These are phyloP conservation scores for Tichodroma muraria DNA, from an alignment of 2,113 vertebrate species.

Conservation along the genomic window DNA sequence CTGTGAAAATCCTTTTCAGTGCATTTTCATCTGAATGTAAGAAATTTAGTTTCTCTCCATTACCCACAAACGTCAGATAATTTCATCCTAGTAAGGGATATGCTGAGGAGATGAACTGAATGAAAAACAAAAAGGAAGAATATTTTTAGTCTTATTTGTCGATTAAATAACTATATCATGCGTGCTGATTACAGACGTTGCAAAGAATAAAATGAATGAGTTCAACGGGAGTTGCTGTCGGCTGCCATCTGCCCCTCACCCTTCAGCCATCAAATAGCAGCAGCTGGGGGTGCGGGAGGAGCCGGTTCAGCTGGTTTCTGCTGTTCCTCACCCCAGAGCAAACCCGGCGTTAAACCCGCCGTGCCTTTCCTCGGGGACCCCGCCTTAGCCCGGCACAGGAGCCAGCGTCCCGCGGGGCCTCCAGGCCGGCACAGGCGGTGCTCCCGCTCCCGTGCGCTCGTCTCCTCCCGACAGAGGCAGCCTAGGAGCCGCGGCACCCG, in stretches of 20 bases:
- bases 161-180: neutral
- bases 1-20: neutral
- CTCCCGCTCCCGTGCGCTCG: neutral
- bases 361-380: too few relatives aligned
- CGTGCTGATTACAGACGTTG: rapidly evolving
- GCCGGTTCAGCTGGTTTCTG: neutral
- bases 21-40: neutral
- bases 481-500: too few relatives aligned
- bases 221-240: neutral
- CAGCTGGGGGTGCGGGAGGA: neutral
- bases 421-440: neutral
- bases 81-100: neutral
- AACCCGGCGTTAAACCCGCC: rapidly evolving
- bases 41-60: neutral
- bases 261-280: neutral
- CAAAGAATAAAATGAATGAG: neutral
- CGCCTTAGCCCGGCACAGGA: neutral
- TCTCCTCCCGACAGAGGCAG: neutral
- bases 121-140: neutral
- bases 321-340: neutral
- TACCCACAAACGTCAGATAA: neutral
- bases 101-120: neutral
- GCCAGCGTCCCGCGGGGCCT: rapidly evolving
- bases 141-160: neutral
- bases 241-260: neutral